Percentiles rank a stretch among this genome's conserved stretches.
phyloP scores from a whole-genome alignment of 1,140 invertebrate genomes.

The Drosophila ananassae region DNA sequence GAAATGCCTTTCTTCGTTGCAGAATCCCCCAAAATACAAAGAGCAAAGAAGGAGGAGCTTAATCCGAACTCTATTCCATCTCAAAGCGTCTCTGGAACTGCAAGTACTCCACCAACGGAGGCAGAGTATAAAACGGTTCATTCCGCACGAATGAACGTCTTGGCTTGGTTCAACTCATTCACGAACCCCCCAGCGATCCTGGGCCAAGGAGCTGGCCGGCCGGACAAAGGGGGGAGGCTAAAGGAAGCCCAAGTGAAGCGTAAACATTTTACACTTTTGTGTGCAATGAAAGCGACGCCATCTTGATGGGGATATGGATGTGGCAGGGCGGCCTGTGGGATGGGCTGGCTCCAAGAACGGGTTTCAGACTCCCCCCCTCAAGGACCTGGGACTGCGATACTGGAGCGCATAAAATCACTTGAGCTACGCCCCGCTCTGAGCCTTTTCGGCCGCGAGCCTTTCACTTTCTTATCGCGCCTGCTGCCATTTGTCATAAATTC shows the following conservation, averaged over 20 bases:
- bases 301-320: constrained; percentile 45
- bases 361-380: constrained; percentile 26
- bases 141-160: constrained; percentile 68
- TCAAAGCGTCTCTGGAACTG: neutral
- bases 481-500: constrained; percentile 75
- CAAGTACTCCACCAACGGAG: neutral
- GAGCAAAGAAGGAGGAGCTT: neutral
- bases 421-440: constrained; percentile 26
- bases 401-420: constrained; percentile 44
- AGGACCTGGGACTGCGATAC: constrained; percentile 25
- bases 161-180: constrained; percentile 25
- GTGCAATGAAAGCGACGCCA: constrained; percentile 76
- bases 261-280: constrained; percentile 81
- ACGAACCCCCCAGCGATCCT: constrained; percentile 19
- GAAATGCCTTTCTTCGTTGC: neutral
- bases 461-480: constrained; percentile 76
- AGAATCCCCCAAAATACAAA: neutral
- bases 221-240: constrained; percentile 11
- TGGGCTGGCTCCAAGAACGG: constrained; percentile 20
- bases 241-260: constrained; percentile 71
- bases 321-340: neutral
- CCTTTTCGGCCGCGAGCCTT: constrained; percentile 41
- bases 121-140: constrained; percentile 68
- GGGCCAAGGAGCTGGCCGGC: constrained; percentile 12
- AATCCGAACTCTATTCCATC: neutral